Base-by-base conservation (phyloP, 23 tunicate species). In the Oikopleura dioica region DNA sequence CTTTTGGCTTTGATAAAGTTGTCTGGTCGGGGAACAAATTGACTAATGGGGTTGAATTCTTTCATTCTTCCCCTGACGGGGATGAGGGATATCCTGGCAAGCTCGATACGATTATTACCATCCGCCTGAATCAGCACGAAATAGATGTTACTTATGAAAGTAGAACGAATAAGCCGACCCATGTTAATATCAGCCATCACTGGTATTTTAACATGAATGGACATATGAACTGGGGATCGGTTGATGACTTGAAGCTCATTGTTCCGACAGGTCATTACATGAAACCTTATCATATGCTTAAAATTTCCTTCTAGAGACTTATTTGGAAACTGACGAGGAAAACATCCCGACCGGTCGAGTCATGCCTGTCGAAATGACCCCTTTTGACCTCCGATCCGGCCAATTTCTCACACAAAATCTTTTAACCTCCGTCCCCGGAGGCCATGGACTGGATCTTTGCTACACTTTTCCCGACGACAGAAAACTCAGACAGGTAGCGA, bases 71-170 rank as follows among this genome's bases (percentile, higher is more conserved):
- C 5, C 72, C 72, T 0, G 87, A 92, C 59, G 88, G 83, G 1
- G 99, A 92, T 29, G 82, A 86, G 76, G 99, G 99, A 0, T 86
- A 38, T 77, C 99, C 99, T 1, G 99, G 99, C 1, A 78, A 82
- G 37, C 33, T 92, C 35, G 51, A 33, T 4, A 83, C 37, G 1
- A 37, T 78, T 36, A 81, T 78, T 5, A 81, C 83, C 9, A 86
- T 80, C 76, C 72, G 59, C 1, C 38, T 92, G 76, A 35, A 59
- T 24, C 81, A 72, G 0, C 36, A 76, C n/a, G 81, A 77, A 76
- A 72, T 92, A 35, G 24, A 34, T 36, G 75, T 92, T 12, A 36
- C 35, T 28, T 92, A 86, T 59, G 55, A 36, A 1, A 95, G 87
- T 16, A 76, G 79, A 34, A 36, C 85, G 1, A 76, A 38, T 50